Base-by-base conservation (phyloP, 2,888 invertebrate genomes). In the Parnassius smintheus region DNA sequence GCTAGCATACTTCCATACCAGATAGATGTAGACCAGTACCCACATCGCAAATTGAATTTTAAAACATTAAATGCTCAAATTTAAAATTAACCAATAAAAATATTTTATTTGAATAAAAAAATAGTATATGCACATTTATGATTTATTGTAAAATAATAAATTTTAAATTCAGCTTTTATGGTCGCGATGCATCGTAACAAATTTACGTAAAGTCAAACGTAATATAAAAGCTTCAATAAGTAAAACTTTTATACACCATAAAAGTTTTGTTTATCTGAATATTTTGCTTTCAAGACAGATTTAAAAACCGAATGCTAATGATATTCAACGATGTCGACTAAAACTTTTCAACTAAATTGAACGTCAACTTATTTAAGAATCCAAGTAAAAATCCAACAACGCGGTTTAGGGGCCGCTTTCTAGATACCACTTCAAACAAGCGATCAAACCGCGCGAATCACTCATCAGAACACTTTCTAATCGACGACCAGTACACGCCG, bases 381-480 rank as follows among this genome's bases (percentile, higher is more conserved):
- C 82, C 82, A 81, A 78, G 78, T 83, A 82, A 86, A 70, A 72
- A 84, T 81, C 80, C 82, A 78, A 71, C 77, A 72, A 74, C 73
- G 77, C 76, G 72, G 76, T 76, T 75, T 72, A 77, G 81, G 75
- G 80, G 79, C 87, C 75, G 85, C 91, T 91, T 91, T 90, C 90
- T 86, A 88, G 60, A 55, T 84, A 81, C 84, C 79, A 80, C 77
- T 83, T 83, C 80, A 82, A 85, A 82, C 81, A 78, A 80, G 80
- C 85, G 80, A 89, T 90, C 88, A 88, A 84, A 88, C 83, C 82
- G 80, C 85, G 84, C 81, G 86, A 85, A 85, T 86, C 85, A 85
- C 86, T 86, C 89, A 86, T 85, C 85, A 85, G 82, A 88, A 85
- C 85, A 88, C 91, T 91, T 91, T 91, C 91, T 89, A 89, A 86